These are phyloP conservation scores for Homarus americanus DNA, from an alignment of 1,140 invertebrate genomes.

Conservation along the genomic window DNA sequence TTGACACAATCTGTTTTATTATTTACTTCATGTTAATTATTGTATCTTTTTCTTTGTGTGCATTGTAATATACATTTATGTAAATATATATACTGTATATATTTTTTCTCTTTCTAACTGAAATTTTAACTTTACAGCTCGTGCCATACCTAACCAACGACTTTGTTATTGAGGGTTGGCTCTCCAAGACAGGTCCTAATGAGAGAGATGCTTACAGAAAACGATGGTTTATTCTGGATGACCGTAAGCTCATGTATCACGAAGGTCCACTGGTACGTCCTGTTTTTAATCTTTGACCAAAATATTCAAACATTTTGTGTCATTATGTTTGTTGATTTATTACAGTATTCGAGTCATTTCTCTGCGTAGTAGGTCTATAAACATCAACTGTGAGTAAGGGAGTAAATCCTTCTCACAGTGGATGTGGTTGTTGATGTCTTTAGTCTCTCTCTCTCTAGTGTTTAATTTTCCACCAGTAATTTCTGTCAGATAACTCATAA, in stretches of 20 bases:
- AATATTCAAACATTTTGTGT: too few relatives aligned
- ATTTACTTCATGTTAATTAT: not conserved
- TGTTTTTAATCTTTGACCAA: too few relatives aligned
- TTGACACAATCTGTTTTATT: too few relatives aligned
- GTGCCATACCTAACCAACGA: constrained; percentile 87
- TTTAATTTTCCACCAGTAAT: too few relatives aligned
- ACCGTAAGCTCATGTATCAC: constrained; percentile 94
- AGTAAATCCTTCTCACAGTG: too few relatives aligned
- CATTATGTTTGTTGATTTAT: too few relatives aligned
- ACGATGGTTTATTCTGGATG: constrained; percentile 93
- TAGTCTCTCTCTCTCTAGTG: too few relatives aligned
- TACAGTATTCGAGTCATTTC: too few relatives aligned
- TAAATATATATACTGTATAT: not conserved
- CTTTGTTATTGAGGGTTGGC: constrained; percentile 90
- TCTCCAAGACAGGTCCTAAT: constrained; percentile 91
- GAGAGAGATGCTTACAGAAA: constrained; percentile 88
- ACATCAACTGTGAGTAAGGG: too few relatives aligned
- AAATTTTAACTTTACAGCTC: constrained; percentile 79
- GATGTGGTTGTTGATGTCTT: too few relatives aligned
- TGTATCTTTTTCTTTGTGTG: not conserved
- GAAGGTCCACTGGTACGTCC: constrained; percentile 86
- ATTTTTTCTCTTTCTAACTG: not conserved
- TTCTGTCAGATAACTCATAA: too few relatives aligned
- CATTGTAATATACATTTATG: not conserved
- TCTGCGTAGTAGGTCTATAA: too few relatives aligned